Evolutionary conservation across 2,888 invertebrate genomes (phyloP).

Genomic region (Heliconius aoede): DNA sequence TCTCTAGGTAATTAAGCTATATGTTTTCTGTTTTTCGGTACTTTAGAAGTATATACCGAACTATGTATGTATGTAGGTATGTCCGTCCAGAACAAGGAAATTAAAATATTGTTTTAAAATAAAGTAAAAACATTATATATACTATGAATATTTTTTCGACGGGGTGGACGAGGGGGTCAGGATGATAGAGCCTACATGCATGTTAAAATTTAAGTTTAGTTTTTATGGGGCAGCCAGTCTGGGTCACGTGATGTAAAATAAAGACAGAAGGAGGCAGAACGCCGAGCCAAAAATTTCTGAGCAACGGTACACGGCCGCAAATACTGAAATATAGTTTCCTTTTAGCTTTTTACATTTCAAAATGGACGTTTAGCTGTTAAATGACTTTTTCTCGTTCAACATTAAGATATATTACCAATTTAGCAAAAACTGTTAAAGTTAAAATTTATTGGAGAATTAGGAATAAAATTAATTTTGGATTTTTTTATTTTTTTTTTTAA

Average conservation of each 20-base stretch:
- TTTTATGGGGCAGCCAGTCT: conserved; percentile 39
- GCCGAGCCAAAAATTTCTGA: conserved; percentile 39
- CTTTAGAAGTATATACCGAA: too few species aligned
- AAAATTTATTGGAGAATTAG: too few species aligned
- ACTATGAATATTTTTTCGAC: not conserved
- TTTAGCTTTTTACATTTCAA: conserved; percentile 25
- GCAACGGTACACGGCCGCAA: conserved; percentile 28
- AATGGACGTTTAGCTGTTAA: not conserved
- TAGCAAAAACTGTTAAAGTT: not conserved
- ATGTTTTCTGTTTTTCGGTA: too few species aligned
- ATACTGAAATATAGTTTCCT: conserved; percentile 34
- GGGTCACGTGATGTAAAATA: conserved; percentile 42
- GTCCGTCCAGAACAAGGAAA: not conserved
- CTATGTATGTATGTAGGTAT: too few species aligned
- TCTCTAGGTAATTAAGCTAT: too few species aligned
- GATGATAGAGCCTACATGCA: not conserved
- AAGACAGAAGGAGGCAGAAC: conserved; percentile 28
- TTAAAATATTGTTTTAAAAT: not conserved
- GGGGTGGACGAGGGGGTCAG: not conserved
- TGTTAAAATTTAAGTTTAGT: not conserved
- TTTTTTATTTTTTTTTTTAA: too few species aligned
- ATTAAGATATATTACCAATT: not conserved
- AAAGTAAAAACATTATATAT: not conserved
- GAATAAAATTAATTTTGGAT: too few species aligned
- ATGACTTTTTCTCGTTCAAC: not conserved